Base-by-base conservation (phyloP, 2,113 vertebrate genomes). In the Saimiri boliviensis region DNA sequence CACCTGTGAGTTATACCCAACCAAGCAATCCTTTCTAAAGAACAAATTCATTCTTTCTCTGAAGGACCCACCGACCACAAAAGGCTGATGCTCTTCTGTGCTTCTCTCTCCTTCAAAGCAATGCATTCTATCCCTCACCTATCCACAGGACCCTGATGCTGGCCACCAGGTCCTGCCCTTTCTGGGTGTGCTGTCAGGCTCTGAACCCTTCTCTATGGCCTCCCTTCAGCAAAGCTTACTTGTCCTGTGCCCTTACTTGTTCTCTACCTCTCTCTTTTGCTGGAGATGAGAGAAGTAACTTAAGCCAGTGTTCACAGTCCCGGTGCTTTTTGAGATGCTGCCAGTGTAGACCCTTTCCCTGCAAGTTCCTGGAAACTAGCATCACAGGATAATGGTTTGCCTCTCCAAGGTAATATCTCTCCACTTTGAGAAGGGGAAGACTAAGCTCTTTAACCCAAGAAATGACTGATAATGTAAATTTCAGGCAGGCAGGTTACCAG, bases 1-100 rank as follows among this genome's bases (percentile, higher is more conserved):
- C 96, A 97, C 97, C 96, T 98, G 97, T 91, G 97, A 97, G 79
- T 91, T 97, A 92, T 49, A 95, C 32, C 45, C 94, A 63, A 86
- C 40, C 74, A 89, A 93, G 85, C 70, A 91, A 77, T 96, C 54
- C 81, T 96, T 89, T 79, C 49, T 47, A 83, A 83, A 92, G 74
- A 89, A 66, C 6, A 8, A 94, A 95, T 85, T 80, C 23, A 23
- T 71, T 87, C 63, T 90, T 92, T 96, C 56, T 94, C 83, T 80
- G 80, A 86, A 83, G 70, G 70, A 19, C 37, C 68, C 47, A 37
- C 20, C 37, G 73, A 40, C 86, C 80, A 81, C 66, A 63, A 83
- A 89, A 95, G 73, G 66, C 23, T 3, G 73, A 63, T 87, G 77
- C 21, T 47, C 91, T 85, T 91, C 76, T 66, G 16, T 10, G 52